Conservation (phyloP, 2,113 vertebrate species). For the Noctilio leporinus region DNA sequence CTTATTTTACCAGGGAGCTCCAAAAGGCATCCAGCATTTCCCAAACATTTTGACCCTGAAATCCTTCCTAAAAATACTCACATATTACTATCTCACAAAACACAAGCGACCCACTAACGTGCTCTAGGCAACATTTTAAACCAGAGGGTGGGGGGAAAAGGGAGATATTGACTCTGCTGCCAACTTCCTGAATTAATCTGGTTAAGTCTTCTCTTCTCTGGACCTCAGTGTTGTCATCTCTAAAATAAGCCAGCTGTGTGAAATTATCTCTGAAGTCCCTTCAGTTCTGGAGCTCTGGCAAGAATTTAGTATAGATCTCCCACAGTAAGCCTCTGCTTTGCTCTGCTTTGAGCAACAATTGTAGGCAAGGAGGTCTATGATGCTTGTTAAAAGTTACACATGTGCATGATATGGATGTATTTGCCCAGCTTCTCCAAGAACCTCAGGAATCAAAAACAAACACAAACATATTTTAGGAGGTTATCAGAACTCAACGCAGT, state of each 20-base stretch:
- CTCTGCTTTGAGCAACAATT: background rate
- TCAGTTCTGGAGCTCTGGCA: background rate
- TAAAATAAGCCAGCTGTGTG: background rate
- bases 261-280: background rate
- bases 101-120: background rate
- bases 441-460: background rate
- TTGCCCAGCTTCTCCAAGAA: background rate
- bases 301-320: background rate
- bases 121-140: background rate
- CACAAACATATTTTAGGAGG: background rate
- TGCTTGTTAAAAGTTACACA: background rate
- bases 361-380: background rate
- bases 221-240: background rate
- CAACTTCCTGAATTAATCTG: background rate
- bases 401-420: background rate
- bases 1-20: background rate
- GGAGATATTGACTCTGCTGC: background rate
- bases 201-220: background rate
- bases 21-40: background rate
- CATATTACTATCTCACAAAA: background rate
- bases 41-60: background rate
- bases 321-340: background rate
- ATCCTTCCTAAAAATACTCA: background rate
- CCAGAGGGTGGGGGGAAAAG: background rate
- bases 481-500: background rate